Base-by-base conservation (phyloP, 2,888 invertebrate species). In the Sylvicola cinctus region DNA sequence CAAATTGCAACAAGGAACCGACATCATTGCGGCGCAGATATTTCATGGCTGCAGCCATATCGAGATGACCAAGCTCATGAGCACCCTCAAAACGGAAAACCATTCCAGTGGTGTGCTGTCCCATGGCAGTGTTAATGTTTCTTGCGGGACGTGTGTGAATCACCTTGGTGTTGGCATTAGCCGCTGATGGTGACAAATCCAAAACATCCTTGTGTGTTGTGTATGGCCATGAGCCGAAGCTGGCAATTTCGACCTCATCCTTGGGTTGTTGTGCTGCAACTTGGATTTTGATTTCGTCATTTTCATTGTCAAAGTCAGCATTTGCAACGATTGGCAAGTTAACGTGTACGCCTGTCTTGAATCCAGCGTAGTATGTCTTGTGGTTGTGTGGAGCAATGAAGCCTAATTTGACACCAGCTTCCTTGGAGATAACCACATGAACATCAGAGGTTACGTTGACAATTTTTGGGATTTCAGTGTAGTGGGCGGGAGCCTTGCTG, bases 141-240 rank as follows among this genome's bases (percentile, higher is more conserved):
- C 42, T 23, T 46, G 48, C 11, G 44, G 47, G n/a, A 47, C 51
- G 45, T 50, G 60, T 41, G 45, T 54, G 35, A 35, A 67, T 54
- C 13, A 64, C 39, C 44, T 64, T 61, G 5, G 65, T 61, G 29
- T 58, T 48, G 11, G 59, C 49, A 36, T 62, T 59, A 35, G 60
- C 58, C 16, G 62, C 52, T 15, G 65, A 49, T 4, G 74, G 65
- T 31, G 61, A 54, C 31, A 69, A 49, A 12, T 59, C 52, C 31
- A 68, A 58, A 42, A 70, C 65, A 44, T 70, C 62, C 44, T 66
- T 62, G 41, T 55, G 60, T 2, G 69, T 53, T n/a, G 70, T 70
- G 53, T 69, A 78, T 5, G 78, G 77, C 59, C 65, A 62, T 2
- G 65, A 62, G 45, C 70, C 70, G 52, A 58, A 63, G 45, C 75